These are phyloP conservation scores for Mythimna vitellina DNA, from an alignment of 2,888 invertebrate genomes.

Conservation along the genomic window DNA sequence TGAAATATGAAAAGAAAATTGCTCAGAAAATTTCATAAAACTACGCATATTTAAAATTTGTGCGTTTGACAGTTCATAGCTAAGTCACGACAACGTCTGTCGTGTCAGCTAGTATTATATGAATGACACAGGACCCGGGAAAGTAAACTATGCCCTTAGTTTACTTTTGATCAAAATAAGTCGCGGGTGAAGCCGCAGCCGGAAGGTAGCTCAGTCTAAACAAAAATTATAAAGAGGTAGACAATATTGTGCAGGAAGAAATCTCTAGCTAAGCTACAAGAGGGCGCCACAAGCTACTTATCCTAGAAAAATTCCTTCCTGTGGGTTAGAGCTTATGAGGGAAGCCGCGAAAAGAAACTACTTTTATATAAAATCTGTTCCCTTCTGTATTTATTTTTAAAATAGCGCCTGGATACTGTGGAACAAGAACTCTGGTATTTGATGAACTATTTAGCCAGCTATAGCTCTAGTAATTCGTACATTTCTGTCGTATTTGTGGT, in stretches of 20 bases:
- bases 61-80: too few relatives aligned
- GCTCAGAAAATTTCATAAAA: too few relatives aligned
- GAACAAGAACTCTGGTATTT: background rate
- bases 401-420: background rate
- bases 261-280: background rate
- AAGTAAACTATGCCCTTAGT: too few relatives aligned
- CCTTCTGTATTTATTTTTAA: background rate
- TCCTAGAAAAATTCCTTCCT: background rate
- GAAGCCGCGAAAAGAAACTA: background rate
- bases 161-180: background rate
- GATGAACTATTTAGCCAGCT: background rate
- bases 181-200: too few relatives aligned
- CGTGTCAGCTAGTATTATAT: too few relatives aligned
- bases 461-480: background rate
- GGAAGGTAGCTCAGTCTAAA: background rate
- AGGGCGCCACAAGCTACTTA: background rate
- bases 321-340: background rate
- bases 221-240: background rate
- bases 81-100: too few relatives aligned
- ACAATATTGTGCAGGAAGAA: background rate
- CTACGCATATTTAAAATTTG: too few relatives aligned
- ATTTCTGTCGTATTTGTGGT: conserved; percentile 34
- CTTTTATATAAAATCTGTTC: background rate
- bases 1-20: too few relatives aligned
- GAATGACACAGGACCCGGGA: too few relatives aligned